Conservation (phyloP, 2,113 vertebrate species). For the Emydocephalus ijimae region DNA sequence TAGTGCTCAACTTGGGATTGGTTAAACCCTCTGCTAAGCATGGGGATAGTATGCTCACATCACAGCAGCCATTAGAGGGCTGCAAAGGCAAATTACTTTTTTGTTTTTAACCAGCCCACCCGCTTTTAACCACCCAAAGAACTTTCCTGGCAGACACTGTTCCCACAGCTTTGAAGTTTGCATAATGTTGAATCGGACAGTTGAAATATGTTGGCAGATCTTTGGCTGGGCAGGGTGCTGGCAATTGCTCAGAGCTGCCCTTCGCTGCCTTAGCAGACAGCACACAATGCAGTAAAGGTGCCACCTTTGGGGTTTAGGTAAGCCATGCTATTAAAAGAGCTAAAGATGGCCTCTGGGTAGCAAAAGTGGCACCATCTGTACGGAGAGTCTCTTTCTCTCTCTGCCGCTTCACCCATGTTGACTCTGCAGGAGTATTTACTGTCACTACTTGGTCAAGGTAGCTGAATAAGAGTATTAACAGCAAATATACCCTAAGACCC, state of each 20-base stretch:
- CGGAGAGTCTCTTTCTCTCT: too few relatives aligned
- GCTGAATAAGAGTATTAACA: not conserved
- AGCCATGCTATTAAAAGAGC: not conserved
- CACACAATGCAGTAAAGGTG: not conserved
- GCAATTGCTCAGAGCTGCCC: not conserved
- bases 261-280: not conserved
- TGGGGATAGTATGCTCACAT: not conserved
- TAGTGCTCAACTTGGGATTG: not conserved
- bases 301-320: not conserved
- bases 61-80: not conserved
- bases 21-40: not conserved
- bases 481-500: not conserved
- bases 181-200: not conserved
- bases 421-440: slow-evolving; percentile 1
- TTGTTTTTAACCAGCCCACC: not conserved
- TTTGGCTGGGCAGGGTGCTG: not conserved
- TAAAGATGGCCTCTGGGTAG: not conserved
- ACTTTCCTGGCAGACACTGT: not conserved
- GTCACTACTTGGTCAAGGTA: not conserved
- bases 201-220: not conserved
- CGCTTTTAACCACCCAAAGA: not conserved
- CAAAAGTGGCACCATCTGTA: not conserved
- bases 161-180: not conserved
- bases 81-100: not conserved
- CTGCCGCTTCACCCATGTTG: not conserved